Evolutionary conservation across 1,140 invertebrate species (phyloP).

Genomic region (Pogonognathellus flavescens): DNA sequence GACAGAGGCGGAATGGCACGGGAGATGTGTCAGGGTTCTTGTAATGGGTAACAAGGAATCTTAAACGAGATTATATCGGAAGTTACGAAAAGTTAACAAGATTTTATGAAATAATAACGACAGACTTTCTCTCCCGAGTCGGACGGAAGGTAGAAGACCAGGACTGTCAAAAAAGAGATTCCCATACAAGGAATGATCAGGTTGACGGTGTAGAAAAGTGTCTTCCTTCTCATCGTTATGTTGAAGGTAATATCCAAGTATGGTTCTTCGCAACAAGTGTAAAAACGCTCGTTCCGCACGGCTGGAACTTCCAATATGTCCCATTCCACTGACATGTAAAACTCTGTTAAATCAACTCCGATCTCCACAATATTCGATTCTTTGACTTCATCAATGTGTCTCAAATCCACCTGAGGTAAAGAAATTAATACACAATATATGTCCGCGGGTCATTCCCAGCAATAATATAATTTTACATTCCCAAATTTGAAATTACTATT

Average conservation of each 20-base stretch:
- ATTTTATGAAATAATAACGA: slow-evolving; percentile 26
- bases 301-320: slow-evolving; percentile 96
- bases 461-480: neutral
- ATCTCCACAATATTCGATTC: slow-evolving; percentile 87
- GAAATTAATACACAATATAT: neutral
- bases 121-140: slow-evolving; percentile 99
- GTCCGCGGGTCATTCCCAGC: neutral
- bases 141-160: slow-evolving; percentile 98
- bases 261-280: slow-evolving; percentile 93
- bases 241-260: slow-evolving; percentile 99
- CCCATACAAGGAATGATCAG: slow-evolving; percentile 97
- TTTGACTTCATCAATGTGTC: slow-evolving; percentile 87
- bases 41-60: too few species aligned
- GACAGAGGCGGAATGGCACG: too few species aligned
- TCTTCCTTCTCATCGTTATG: slow-evolving; percentile 97
- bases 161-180: slow-evolving; percentile 97
- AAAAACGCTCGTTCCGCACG: slow-evolving; percentile 91
- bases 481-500: neutral
- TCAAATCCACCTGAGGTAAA: slow-evolving; percentile 82
- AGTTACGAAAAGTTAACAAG: neutral
- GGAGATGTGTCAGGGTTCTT: too few species aligned
- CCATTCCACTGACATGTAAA: slow-evolving; percentile 97
- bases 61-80: too few species aligned
- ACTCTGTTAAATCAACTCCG: slow-evolving; percentile 93
- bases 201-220: slow-evolving; percentile 97